Evolutionary conservation across 2,113 vertebrate species (phyloP).

Genomic region (Amphilophus citrinellus): DNA sequence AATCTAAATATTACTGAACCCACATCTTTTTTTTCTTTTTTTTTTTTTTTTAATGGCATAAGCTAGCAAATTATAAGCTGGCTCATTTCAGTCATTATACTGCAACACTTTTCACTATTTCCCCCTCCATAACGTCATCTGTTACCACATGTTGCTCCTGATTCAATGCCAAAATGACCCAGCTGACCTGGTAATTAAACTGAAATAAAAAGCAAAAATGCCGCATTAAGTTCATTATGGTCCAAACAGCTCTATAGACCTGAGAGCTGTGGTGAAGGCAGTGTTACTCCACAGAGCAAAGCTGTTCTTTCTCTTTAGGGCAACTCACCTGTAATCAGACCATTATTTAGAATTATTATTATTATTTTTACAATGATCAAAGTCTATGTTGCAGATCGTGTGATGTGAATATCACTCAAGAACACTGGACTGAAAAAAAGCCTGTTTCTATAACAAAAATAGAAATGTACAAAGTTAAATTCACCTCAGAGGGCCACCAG

Average conservation of each 20-base stretch:
- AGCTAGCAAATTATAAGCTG: not conserved
- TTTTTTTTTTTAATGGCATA: not conserved
- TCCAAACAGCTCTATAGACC: not conserved
- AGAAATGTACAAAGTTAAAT: not conserved
- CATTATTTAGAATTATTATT: not conserved
- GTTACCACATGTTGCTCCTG: not conserved
- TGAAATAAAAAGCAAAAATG: not conserved
- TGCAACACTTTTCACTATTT: not conserved
- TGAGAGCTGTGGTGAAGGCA: not conserved
- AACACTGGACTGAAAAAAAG: not conserved
- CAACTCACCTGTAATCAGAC: not conserved
- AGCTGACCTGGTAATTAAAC: not conserved
- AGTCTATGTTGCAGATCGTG: not conserved
- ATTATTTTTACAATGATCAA: not conserved
- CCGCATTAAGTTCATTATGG: not conserved
- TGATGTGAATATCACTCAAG: not conserved
- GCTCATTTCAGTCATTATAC: not conserved
- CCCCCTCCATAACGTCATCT: not conserved
- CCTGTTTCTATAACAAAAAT: not conserved
- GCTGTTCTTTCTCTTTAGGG: not conserved
- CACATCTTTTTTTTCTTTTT: not conserved
- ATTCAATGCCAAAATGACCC: not conserved
- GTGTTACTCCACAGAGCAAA: not conserved
- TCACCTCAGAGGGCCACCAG: not conserved
- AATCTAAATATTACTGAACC: not conserved